A percentile compares a stretch with the other conserved stretches of the same genome.
Conservation (phyloP, 37 sponge, comb jelly and placozoan genomes). For the Halisarca cf. caerulea region DNA sequence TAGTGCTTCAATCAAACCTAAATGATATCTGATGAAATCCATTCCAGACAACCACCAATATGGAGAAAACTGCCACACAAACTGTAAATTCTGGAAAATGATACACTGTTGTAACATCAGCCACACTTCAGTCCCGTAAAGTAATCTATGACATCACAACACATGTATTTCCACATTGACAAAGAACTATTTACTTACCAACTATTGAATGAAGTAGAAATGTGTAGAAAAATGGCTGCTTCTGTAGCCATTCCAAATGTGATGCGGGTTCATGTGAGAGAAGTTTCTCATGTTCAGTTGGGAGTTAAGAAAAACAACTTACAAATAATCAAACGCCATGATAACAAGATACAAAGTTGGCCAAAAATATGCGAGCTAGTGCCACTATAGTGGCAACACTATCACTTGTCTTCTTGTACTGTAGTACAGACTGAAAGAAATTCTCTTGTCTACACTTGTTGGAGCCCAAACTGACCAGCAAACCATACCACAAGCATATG, state of each 20-base stretch:
- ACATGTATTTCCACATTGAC: too few relatives aligned
- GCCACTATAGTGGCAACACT: neutral
- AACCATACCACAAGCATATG: too few relatives aligned
- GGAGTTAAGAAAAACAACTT: constrained; percentile 49
- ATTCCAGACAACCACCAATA: too few relatives aligned
- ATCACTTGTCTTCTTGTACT: neutral
- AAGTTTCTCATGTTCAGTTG: neutral
- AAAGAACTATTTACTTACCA: too few relatives aligned
- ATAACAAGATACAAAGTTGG: neutral
- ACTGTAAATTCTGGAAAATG: neutral
- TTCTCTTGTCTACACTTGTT: too few relatives aligned
- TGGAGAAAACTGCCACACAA: neutral
- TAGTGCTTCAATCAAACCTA: neutral
- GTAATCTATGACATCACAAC: too few relatives aligned
- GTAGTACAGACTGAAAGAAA: too few relatives aligned
- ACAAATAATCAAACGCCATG: too few relatives aligned
- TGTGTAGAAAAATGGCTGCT: constrained; percentile 36
- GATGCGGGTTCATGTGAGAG: neutral
- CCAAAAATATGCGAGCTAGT: neutral
- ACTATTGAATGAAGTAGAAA: constrained; percentile 46
- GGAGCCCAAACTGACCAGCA: too few relatives aligned
- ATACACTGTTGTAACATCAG: neutral
- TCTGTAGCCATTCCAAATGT: constrained; percentile 6
- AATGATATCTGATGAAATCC: too few relatives aligned
- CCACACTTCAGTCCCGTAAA: neutral